Conservation (phyloP, 1,140 invertebrate species). For the Hyposmocoma kahamanoa region DNA sequence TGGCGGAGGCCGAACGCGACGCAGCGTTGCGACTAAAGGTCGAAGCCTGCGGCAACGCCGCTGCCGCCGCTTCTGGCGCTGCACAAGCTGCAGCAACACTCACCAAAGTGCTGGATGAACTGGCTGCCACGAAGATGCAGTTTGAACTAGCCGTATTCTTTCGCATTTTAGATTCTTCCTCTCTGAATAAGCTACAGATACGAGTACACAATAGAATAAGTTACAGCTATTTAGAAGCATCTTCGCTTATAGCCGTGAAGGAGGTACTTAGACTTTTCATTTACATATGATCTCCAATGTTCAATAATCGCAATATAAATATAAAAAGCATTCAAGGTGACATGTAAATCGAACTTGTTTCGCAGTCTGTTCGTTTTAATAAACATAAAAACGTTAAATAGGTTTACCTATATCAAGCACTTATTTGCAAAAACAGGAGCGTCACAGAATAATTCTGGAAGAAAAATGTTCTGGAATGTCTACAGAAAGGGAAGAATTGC, state of each 20-base stretch:
- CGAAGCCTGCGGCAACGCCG: slow-evolving; percentile 35
- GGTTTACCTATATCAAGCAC: too few relatives aligned
- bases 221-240: too few relatives aligned
- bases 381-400: too few relatives aligned
- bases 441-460: slow-evolving; percentile 41
- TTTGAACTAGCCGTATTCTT: slow-evolving; percentile 37
- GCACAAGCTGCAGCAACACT: slow-evolving; percentile 34
- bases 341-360: too few relatives aligned
- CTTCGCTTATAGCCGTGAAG: too few relatives aligned
- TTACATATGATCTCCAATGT: too few relatives aligned
- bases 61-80: slow-evolving; percentile 39
- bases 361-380: too few relatives aligned
- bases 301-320: too few relatives aligned
- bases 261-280: too few relatives aligned
- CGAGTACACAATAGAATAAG: too few relatives aligned
- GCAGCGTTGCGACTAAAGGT: slow-evolving; percentile 28
- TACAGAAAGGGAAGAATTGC: slow-evolving; percentile 25
- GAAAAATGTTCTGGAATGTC: slow-evolving; percentile 43
- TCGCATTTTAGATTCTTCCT: not conserved
- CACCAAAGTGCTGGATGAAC: slow-evolving; percentile 36
- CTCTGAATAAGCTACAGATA: not conserved
- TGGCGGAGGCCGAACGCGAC: slow-evolving; percentile 40
- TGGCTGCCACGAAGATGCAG: slow-evolving; percentile 40
- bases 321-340: too few relatives aligned
- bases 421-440: too few relatives aligned